Base-by-base conservation (phyloP, 2,797 vertebrate genomes). In the Brachymystax lenok region DNA sequence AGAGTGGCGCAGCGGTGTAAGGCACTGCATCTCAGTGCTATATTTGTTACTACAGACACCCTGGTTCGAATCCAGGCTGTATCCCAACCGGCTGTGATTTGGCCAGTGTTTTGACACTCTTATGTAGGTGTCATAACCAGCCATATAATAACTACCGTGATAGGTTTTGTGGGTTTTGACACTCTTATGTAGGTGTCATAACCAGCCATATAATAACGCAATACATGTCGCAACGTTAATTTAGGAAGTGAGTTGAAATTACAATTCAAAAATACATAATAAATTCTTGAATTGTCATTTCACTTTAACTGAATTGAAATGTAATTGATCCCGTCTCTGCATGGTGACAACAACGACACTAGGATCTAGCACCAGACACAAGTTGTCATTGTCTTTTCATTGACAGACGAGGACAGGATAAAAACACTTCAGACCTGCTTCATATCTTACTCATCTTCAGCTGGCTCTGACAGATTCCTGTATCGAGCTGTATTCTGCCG, bases 361-460 rank as follows among this genome's bases (percentile, higher is more conserved):
- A 27, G 21, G 51, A 19, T 68, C 6, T 19, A n/a, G 28, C 16
- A 30, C 28, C 54, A 35, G 30, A 24, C n/a, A 73, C 50, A 59
- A 24, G n/a, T 63, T 63, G 33, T 75, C 73, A 70, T 77, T 78
- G 74, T 77, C 68, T 81, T 40, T 63, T 56, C 56, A 61, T 72
- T 74, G 79, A 78, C 76, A 73, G 73, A 28, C 59, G 17, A 63
- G 54, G 59, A 56, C 35, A 30, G 33, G 19, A 66, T 2, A 61
- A 75, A 69, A 73, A 14, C 16, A 72, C 30, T 24, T 61, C 46
- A 59, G 51, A 21, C 28, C 51, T 16, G 21, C 63, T 33, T 21
- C 54, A 28, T 71, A 63, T 59, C 72, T 40, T 17, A 66, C 40
- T 76, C 71, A 71, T 51, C 64, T 28, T 21, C 84, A 2, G 67